phyloP scores from a whole-genome alignment of 2,113 vertebrate genomes.

The Suncus etruscus region DNA sequence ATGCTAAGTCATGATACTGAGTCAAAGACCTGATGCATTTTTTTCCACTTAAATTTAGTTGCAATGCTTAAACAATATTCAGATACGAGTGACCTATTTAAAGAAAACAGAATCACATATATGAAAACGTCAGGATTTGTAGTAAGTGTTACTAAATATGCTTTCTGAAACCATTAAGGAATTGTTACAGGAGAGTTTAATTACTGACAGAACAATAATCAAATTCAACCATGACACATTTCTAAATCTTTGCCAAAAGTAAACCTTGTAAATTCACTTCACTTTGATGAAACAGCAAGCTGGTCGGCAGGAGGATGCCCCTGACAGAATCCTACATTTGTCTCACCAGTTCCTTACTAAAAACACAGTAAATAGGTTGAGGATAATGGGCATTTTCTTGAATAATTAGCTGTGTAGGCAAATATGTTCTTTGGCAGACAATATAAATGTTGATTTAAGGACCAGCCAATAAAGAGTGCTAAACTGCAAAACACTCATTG shows the following conservation, averaged over 20 bases:
- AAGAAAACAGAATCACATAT: slow-evolving; percentile 67
- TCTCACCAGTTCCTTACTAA: slow-evolving; percentile 19
- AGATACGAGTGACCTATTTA: slow-evolving; percentile 66
- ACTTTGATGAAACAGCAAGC: not conserved
- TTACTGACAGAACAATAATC: slow-evolving; percentile 38
- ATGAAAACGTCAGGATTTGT: slow-evolving; percentile 44
- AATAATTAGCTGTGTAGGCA: slow-evolving; percentile 40
- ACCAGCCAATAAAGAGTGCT: slow-evolving; percentile 38
- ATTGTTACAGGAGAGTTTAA: not conserved
- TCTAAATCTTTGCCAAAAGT: slow-evolving; percentile 65
- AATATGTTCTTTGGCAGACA: slow-evolving; percentile 51
- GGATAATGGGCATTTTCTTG: not conserved
- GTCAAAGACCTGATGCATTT: slow-evolving; percentile 21
- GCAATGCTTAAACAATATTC: slow-evolving; percentile 52
- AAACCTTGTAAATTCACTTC: slow-evolving; percentile 28
- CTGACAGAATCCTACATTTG: not conserved
- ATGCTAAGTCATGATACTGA: slow-evolving; percentile 48
- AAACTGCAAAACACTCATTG: slow-evolving; percentile 43
- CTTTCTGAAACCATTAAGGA: slow-evolving; percentile 60
- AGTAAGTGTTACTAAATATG: slow-evolving; percentile 24
- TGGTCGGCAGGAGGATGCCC: not conserved
- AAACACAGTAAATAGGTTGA: not conserved
- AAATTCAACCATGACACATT: slow-evolving; percentile 37
- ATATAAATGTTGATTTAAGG: slow-evolving; percentile 64
- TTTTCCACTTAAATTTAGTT: slow-evolving; percentile 32